These are phyloP conservation scores for Orthonychiurus folsomi DNA, from an alignment of 2,888 invertebrate species.

Conservation along the genomic window DNA sequence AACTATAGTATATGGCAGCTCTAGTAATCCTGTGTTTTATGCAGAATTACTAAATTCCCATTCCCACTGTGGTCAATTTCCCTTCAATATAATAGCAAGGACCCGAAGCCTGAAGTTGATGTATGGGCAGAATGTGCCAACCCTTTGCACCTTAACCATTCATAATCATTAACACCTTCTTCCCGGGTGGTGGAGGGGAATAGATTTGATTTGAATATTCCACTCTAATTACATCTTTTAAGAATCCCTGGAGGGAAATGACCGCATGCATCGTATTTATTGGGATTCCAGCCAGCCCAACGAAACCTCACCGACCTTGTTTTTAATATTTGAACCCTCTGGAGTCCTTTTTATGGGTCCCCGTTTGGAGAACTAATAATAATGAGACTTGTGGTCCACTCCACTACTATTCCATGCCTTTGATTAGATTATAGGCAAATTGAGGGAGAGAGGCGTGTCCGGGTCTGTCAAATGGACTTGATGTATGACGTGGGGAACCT, in stretches of 20 bases:
- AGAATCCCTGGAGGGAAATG: constrained; percentile 1
- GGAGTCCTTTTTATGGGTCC: too few relatives aligned
- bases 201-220: neutral
- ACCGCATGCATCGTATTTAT: neutral
- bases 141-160: neutral
- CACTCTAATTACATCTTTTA: neutral
- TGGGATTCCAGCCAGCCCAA: too few relatives aligned
- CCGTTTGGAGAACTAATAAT: too few relatives aligned
- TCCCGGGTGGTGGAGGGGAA: neutral
- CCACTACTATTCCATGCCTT: too few relatives aligned
- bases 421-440: neutral
- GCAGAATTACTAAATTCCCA: neutral
- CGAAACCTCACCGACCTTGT: too few relatives aligned
- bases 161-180: neutral
- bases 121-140: neutral
- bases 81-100: too few relatives aligned
- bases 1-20: too few relatives aligned
- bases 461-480: neutral
- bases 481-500: neutral
- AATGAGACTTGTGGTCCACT: too few relatives aligned
- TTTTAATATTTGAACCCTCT: neutral
- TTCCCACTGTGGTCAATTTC: neutral
- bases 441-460: neutral
- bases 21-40: too few relatives aligned
- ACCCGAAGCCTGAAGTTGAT: neutral